These are phyloP conservation scores for Dioctria rufipes DNA, from an alignment of 2,888 invertebrate genomes.

Conservation along the genomic window DNA sequence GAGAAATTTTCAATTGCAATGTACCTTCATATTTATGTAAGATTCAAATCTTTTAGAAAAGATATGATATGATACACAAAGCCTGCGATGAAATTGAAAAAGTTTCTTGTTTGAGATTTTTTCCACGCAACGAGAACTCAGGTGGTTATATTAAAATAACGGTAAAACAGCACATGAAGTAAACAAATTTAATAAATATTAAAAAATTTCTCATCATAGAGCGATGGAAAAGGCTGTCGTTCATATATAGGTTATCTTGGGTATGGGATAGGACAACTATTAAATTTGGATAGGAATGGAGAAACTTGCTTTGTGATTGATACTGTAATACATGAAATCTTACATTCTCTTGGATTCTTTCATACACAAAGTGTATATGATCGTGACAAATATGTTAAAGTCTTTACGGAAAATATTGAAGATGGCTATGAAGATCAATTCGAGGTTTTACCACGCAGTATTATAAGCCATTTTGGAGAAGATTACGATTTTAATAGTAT, in stretches of 20 bases:
- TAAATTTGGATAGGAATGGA: neutral
- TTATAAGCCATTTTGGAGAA: slow-evolving; percentile 78
- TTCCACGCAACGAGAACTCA: too few relatives aligned
- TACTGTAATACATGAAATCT: slow-evolving; percentile 82
- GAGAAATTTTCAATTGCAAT: too few relatives aligned
- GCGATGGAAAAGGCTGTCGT: too few relatives aligned
- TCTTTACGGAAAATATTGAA: slow-evolving; percentile 80
- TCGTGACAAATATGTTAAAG: slow-evolving; percentile 82
- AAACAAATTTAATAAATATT: too few relatives aligned
- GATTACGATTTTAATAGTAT: slow-evolving; percentile 76
- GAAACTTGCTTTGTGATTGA: slow-evolving; percentile 74
- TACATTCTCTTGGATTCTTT: slow-evolving; percentile 86
- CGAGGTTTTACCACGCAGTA: slow-evolving; percentile 63
- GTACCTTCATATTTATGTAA: neutral
- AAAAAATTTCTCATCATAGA: too few relatives aligned
- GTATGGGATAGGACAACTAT: too few relatives aligned
- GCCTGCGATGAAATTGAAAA: too few relatives aligned
- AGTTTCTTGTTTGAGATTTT: too few relatives aligned
- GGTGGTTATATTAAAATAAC: too few relatives aligned
- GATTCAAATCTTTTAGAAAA: neutral
- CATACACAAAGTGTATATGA: slow-evolving; percentile 87
- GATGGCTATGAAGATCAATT: slow-evolving; percentile 74
- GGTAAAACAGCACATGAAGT: neutral
- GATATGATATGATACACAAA: too few relatives aligned
- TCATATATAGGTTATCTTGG: too few relatives aligned